Evolutionary conservation across 1,140 invertebrate species (phyloP).

Genomic region (Drosophila melanogaster): Release_6_plus_ISO1_MT NT_037436.4:7832501-7833000

Average conservation of each 20-base stretch:
- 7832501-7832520: constrained; percentile 12
- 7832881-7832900: constrained; percentile 56
- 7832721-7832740: constrained; percentile 22
- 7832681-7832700: constrained; percentile 67
- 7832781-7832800: constrained; percentile 25
- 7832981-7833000: constrained; percentile 10
- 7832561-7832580: constrained; percentile 55
- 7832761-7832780: neutral
- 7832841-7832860: constrained; percentile 16
- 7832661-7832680: constrained; percentile 57
- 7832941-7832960: constrained; percentile 24
- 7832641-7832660: constrained; percentile 32
- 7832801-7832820: constrained; percentile 6
- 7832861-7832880: constrained; percentile 48
- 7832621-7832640: constrained; percentile 36
- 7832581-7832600: constrained; percentile 33
- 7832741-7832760: constrained; percentile 14
- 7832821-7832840: constrained; percentile 14
- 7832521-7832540: constrained; percentile 10
- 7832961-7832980: constrained; percentile 22
- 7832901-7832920: constrained; percentile 9
- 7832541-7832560: constrained; percentile 69
- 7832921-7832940: constrained; percentile 19
- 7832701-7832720: constrained; percentile 60
- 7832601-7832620: constrained; percentile 17